phyloP scores from a whole-genome alignment of 2,888 invertebrate species.

The Mythimna impura region DNA sequence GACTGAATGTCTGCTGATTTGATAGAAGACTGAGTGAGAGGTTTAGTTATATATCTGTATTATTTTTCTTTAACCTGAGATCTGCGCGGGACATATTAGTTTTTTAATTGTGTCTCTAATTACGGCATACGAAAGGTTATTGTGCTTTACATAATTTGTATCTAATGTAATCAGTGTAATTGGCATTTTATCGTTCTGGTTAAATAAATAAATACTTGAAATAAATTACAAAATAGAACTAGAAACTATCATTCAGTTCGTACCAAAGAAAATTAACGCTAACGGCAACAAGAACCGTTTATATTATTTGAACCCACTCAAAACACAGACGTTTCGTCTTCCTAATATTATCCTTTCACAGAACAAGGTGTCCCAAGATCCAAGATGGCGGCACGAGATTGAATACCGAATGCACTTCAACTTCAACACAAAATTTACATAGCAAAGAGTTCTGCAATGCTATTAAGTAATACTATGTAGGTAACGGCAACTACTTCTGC shows the following conservation, averaged over 20 bases:
- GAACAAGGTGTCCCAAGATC: constrained; percentile 10
- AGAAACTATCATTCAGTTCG: neutral
- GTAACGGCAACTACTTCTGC: neutral
- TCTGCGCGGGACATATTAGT: too few species aligned
- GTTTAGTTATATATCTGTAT: too few species aligned
- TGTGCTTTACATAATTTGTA: too few species aligned
- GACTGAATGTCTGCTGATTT: too few species aligned
- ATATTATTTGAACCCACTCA: neutral
- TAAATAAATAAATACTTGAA: too few species aligned
- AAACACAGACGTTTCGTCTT: neutral
- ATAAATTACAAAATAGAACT: neutral
- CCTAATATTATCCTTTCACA: constrained; percentile 21
- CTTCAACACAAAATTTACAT: constrained; percentile 46
- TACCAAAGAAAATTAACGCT: neutral
- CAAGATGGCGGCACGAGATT: constrained; percentile 12
- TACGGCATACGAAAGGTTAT: too few species aligned
- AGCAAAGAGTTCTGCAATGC: constrained; percentile 33
- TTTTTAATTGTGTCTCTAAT: too few species aligned
- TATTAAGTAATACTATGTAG: neutral
- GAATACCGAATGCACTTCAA: constrained; percentile 52
- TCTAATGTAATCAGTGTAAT: too few species aligned
- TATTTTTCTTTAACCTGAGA: too few species aligned
- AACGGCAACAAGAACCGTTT: too few species aligned
- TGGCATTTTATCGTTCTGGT: too few species aligned
- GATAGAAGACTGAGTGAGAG: too few species aligned